phyloP scores from a whole-genome alignment of 2,797 vertebrate genomes.

The Falco naumanni region DNA sequence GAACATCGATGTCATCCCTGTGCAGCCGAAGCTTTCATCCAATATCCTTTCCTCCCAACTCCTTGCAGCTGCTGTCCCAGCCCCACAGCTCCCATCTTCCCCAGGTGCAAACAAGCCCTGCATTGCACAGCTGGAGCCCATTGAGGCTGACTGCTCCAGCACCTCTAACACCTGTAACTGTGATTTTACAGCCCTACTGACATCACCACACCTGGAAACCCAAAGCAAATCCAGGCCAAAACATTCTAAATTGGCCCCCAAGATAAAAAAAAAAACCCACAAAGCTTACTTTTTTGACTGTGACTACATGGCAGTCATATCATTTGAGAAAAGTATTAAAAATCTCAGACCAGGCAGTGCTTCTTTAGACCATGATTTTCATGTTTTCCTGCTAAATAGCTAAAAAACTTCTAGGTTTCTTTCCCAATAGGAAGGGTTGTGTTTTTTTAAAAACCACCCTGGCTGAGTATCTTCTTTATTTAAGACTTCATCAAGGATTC shows the following conservation, averaged over 20 bases:
- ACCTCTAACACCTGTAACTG: neutral
- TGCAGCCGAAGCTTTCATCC: neutral
- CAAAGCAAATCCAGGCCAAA: neutral
- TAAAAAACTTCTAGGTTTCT: neutral
- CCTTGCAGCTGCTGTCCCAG: neutral
- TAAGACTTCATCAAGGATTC: neutral
- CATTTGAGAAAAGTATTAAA: neutral
- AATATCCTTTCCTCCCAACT: fast-evolving
- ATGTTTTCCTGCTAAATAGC: neutral
- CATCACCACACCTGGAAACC: neutral
- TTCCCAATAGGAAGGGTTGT: neutral
- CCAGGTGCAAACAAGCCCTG: fast-evolving
- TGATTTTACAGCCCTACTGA: neutral
- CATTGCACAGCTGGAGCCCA: neutral
- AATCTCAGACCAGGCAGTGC: neutral
- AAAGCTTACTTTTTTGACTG: neutral
- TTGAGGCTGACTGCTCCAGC: neutral
- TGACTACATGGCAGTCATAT: neutral
- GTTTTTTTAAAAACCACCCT: neutral
- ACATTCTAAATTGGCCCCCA: fast-evolving
- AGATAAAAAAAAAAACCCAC: neutral
- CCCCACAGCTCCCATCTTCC: neutral
- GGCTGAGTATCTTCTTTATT: neutral
- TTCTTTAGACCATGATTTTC: neutral
- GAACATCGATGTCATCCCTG: neutral